These are phyloP conservation scores for Rhinolophus ferrumequinum DNA, from an alignment of 2,113 vertebrate genomes.

Conservation along the genomic window DNA sequence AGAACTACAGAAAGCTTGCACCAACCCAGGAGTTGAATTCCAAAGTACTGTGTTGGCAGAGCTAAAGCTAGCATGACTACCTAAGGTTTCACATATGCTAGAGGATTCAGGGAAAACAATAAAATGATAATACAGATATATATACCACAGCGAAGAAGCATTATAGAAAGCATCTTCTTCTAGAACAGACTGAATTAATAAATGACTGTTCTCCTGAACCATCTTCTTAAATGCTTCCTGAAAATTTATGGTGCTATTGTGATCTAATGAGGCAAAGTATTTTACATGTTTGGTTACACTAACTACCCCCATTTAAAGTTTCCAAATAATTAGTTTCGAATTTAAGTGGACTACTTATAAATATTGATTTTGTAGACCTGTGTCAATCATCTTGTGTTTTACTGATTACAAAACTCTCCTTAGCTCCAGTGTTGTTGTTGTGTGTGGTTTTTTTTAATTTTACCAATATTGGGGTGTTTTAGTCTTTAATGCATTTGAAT, in stretches of 20 bases:
- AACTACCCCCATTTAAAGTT: background rate
- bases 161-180: constrained; percentile 9
- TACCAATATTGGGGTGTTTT: background rate
- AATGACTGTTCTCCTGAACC: background rate
- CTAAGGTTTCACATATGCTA: background rate
- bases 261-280: background rate
- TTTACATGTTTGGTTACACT: background rate
- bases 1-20: background rate
- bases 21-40: background rate
- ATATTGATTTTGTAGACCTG: background rate
- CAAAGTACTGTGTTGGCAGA: background rate
- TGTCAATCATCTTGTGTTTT: background rate
- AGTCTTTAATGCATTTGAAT: constrained; percentile 4
- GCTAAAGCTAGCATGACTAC: background rate
- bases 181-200: background rate
- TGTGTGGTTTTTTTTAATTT: background rate
- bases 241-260: background rate
- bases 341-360: background rate
- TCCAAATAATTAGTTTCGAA: background rate
- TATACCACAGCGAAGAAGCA: background rate
- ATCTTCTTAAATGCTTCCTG: background rate
- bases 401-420: background rate
- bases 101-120: background rate
- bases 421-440: background rate
- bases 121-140: background rate